Percentiles rank a stretch among this genome's conserved stretches.
Conservation (phyloP, 2,797 vertebrate species). For the Sebastes hubbsi region DNA sequence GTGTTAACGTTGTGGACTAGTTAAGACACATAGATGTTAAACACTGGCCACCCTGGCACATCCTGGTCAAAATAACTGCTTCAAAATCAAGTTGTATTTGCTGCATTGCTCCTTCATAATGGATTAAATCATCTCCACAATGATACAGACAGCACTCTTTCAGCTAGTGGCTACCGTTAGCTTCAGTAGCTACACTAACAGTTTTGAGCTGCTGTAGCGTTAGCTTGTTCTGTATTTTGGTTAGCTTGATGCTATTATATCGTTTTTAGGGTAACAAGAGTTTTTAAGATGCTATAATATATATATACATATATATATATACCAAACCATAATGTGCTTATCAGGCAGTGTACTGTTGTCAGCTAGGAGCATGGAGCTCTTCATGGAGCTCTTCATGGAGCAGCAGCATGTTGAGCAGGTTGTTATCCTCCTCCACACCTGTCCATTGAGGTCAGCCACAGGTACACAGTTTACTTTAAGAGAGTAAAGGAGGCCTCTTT, state of each 20-base stretch:
- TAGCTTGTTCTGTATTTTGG: not conserved
- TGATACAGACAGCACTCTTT: not conserved
- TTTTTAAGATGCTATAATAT: not conserved
- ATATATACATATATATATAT: too few species aligned
- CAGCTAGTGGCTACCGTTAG: not conserved
- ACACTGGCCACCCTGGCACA: too few species aligned
- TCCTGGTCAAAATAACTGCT: not conserved
- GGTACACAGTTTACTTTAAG: not conserved
- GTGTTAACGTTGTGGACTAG: too few species aligned
- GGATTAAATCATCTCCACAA: not conserved
- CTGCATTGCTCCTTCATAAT: not conserved
- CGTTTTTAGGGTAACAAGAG: not conserved
- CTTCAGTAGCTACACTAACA: not conserved
- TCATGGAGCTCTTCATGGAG: not conserved
- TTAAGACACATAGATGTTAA: too few species aligned
- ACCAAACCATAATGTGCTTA: not conserved
- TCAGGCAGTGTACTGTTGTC: not conserved
- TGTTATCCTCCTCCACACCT: too few species aligned
- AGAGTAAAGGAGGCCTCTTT: not conserved
- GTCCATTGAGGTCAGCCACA: too few species aligned
- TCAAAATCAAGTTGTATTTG: not conserved
- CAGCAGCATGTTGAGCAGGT: too few species aligned
- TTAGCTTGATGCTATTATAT: not conserved
- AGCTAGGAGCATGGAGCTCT: not conserved
- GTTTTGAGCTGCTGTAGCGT: not conserved